phyloP scores from a whole-genome alignment of 1,140 invertebrate genomes.

The Zaprionus capensis region DNA sequence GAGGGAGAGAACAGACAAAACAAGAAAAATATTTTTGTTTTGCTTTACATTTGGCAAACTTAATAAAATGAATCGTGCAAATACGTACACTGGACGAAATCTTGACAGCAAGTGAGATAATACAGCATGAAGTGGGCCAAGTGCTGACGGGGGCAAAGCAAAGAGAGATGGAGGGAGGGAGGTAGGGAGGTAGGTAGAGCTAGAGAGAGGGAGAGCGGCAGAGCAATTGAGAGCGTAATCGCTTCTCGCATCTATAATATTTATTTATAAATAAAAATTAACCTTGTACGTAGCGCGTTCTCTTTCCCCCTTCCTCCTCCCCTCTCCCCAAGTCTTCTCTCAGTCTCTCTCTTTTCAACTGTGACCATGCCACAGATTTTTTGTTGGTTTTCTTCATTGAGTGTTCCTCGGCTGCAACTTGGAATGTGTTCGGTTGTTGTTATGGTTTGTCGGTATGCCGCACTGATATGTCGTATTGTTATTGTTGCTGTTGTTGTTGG shows the following conservation, averaged over 20 bases:
- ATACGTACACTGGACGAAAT: conserved; percentile 42
- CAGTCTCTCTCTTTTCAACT: neutral
- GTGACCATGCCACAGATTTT: conserved; percentile 34
- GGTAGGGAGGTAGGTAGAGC: neutral
- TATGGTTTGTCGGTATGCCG: conserved; percentile 6
- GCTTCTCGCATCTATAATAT: conserved; percentile 54
- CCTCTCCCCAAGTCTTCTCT: neutral
- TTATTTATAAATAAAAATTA: conserved; percentile 77
- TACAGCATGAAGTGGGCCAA: neutral
- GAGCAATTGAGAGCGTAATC: conserved; percentile 33
- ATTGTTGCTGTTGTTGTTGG: neutral
- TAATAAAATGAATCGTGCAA: conserved; percentile 47
- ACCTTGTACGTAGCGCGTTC: conserved; percentile 51
- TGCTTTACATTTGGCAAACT: conserved; percentile 38
- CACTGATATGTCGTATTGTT: neutral
- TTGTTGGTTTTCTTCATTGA: conserved; percentile 9
- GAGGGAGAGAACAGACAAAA: neutral
- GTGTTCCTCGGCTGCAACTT: conserved; percentile 15
- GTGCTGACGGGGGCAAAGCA: neutral
- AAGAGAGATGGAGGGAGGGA: neutral
- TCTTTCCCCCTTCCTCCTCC: neutral
- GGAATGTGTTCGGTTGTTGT: conserved; percentile 14
- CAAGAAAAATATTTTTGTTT: conserved; percentile 51
- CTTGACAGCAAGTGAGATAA: conserved; percentile 15
- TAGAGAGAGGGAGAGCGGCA: conserved; percentile 15